Base-by-base conservation (phyloP, 2,113 vertebrate species). In the Microtus montanus region DNA sequence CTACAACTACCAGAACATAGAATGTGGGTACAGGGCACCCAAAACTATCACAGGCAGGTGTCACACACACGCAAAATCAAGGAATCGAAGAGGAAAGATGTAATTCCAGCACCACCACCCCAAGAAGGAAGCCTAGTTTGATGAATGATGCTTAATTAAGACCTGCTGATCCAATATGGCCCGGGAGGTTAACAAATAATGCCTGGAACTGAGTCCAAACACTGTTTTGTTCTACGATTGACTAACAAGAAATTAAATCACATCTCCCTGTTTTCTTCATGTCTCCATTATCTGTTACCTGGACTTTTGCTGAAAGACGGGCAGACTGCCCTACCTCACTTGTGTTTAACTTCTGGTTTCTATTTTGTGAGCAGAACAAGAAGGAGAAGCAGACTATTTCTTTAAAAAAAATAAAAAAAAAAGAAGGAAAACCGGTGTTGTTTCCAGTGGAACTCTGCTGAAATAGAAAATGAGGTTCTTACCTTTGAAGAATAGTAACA, bases 381-480 rank as follows among this genome's bases (percentile, higher is more conserved):
- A 26, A 54, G 33, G 5, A 78, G 47, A 58, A 6, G 33, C 58
- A 80, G 4, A 80, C 10, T 41, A 14, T 61, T 61, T 52, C 2
- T 52, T 80, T 58, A 9, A 33, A 19, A 52, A 79, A 47, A 20
- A 30, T n/a, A n/a, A 14, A 75, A 47, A 74, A 5, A 5, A 44
- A 47, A 47, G 19, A 30, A 13, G 22, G n/a, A n/a, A 7, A 38
- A 5, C 77, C 83, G 85, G n/a, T 38, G 44, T 86, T 94, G 47
- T 95, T 91, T 88, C 89, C 79, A 90, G 0, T 54, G 33, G 35
- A 93, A 89, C 30, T 70, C 12, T 85, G 30, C 73, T 93, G 47
- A 93, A 96, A 96, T 54, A 90, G 71, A 92, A 96, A 94, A 95
- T 97, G 91, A 95, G 77, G 94, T 86, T 94, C 89, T 93, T 96